These are phyloP conservation scores for Chrysolina oricalcia DNA, from an alignment of 2,888 invertebrate genomes.

Conservation along the genomic window DNA sequence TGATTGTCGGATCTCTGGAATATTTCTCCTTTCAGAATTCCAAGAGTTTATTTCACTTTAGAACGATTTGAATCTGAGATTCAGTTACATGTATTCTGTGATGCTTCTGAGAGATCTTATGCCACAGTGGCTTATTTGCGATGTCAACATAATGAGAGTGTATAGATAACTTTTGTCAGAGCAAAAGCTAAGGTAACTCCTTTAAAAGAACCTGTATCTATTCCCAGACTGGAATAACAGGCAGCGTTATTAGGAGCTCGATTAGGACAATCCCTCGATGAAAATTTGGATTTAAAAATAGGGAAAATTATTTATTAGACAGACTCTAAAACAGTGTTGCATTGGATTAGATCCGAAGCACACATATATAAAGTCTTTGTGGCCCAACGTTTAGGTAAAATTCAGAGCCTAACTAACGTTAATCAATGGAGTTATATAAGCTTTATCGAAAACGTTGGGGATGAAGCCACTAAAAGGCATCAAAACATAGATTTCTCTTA, in stretches of 20 bases:
- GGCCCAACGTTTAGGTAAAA: background rate
- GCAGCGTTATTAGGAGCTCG: conserved; percentile 8
- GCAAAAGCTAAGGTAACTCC: background rate
- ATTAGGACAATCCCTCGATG: background rate
- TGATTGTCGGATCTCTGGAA: background rate
- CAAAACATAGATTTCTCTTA: background rate
- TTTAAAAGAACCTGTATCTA: conserved; percentile 9
- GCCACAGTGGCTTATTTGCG: background rate
- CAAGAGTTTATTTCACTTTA: too few relatives aligned
- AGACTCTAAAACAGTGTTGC: conserved; percentile 15
- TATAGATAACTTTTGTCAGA: background rate
- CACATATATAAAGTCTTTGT: background rate
- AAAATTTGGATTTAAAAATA: background rate
- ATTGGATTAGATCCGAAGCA: conserved; percentile 4
- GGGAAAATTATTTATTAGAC: conserved; percentile 22
- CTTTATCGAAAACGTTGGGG: conserved; percentile 8
- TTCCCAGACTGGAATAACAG: conserved; percentile 1
- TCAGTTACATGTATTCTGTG: background rate
- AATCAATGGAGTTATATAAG: background rate
- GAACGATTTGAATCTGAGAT: background rate
- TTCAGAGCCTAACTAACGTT: background rate
- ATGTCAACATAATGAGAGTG: background rate
- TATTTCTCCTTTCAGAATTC: too few relatives aligned
- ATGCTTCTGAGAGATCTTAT: conserved; percentile 1
- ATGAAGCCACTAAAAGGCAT: conserved; percentile 19